Conservation (phyloP, 2,113 vertebrate species). For the Spea multiplicata region DNA sequence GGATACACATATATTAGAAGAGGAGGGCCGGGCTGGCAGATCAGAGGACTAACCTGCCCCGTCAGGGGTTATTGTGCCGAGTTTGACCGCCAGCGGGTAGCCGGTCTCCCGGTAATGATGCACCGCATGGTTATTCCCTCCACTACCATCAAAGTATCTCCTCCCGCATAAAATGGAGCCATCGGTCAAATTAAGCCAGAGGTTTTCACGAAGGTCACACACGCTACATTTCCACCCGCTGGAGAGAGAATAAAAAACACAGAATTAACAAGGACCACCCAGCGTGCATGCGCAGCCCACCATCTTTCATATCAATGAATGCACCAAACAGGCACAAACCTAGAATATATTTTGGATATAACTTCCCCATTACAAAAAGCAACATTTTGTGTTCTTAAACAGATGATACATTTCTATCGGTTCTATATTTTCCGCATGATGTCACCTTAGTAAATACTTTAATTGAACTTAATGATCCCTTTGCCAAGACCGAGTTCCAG, state of each 20-base stretch:
- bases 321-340: too few species aligned
- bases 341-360: too few species aligned
- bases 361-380: too few species aligned
- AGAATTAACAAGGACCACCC: not conserved
- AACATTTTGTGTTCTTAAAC: too few species aligned
- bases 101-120: constrained; percentile 87
- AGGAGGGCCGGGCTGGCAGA: not conserved
- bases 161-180: constrained; percentile 92
- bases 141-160: constrained; percentile 92
- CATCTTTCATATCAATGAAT: too few species aligned
- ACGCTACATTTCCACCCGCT: constrained; percentile 96
- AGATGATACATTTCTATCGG: too few species aligned
- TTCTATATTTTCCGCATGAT: too few species aligned
- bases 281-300: too few species aligned
- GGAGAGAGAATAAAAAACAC: not conserved
- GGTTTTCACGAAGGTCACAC: constrained; percentile 92
- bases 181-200: constrained; percentile 97
- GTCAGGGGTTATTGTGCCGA: constrained; percentile 96
- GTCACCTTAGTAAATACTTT: too few species aligned
- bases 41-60: constrained; percentile 78
- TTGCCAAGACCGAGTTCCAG: too few species aligned
- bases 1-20: not conserved
- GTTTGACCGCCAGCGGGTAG: constrained; percentile 91
- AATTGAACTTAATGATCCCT: too few species aligned
- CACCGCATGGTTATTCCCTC: constrained; percentile 94